Base-by-base conservation (phyloP, 2,888 invertebrate species). In the Hofmannophila pseudospretella region DNA sequence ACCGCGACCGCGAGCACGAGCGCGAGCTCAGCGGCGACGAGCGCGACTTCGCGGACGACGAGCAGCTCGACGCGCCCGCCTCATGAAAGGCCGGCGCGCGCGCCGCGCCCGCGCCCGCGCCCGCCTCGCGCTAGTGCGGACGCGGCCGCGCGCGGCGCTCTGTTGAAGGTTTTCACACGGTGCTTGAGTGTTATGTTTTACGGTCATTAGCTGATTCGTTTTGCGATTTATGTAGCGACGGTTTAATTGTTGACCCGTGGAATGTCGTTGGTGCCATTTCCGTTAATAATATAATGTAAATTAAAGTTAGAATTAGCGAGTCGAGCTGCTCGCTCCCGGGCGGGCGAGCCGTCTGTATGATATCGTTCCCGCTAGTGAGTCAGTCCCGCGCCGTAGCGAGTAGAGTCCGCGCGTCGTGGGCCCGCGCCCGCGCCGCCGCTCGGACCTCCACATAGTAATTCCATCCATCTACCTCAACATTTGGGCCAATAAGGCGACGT, bases 391-490 rank as follows among this genome's bases (percentile, higher is more conserved):
- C 16, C 16, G 61, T 84, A 82, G 79, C 54, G 68, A 68, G 75
- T 85, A 85, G 82, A 73, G 67, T 75, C 32, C 26, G 23, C 32
- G 25, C 37, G 37, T 32, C 26, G 41, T 36, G 5, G 16, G n/a
- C n/a, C n/a, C n/a, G n/a, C n/a, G n/a, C n/a, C n/a, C n/a, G n/a
- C n/a, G n/a, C n/a, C n/a, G n/a, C n/a, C n/a, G n/a, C n/a, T n/a
- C n/a, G n/a, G 16, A 16, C 16, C 16, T 16, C n/a, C 5, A 16
- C 16, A 16, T 16, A 16, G 82, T 81, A 79, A 88, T 86, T 88
- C 88, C 88, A 88, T 88, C 88, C 88, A 84, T 80, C 88, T 88
- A 88, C 88, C 88, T 88, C 88, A 87, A 78, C 76, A 76, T 80
- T 16, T 75, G 82, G 81, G 85, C 85, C 85, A 77, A 80, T 74